Base-by-base conservation (phyloP, 2,888 invertebrate genomes). In the Heliconius aoede region DNA sequence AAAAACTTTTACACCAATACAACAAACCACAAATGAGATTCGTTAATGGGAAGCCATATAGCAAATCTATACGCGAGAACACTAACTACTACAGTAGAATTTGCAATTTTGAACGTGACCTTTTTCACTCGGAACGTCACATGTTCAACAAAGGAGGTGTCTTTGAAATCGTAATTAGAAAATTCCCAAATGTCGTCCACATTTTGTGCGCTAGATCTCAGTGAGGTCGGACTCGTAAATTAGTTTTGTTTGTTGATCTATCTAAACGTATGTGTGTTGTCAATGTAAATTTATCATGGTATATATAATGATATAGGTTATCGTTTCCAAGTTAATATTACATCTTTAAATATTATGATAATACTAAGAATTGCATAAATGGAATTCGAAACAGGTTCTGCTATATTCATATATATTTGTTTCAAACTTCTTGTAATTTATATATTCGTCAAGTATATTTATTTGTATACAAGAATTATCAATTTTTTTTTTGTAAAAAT, bases 161-260 rank as follows among this genome's bases (percentile, higher is more conserved):
- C 93, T 94, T 94, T 93, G 93, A 92, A 91, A 91, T 91, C 91
- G 93, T 94, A 94, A 94, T 94, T 94, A 94, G 93, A 93, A 94
- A 94, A 94, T 94, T 93, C 93, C 92, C 90, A 85, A 93, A 91
- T 90, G 91, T 88, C 91, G 86, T 87, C 58, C 85, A 84, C 86
- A 86, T 89, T 88, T 87, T 87, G 81, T 83, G 85, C 84, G 84
- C 86, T 82, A 86, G 86, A 87, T 89, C 89, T 88, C 85, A 87
- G 84, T 78, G 83, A 81, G 84, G 82, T 82, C 81, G 72, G 77
- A 80, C 82, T 88, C 86, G 84, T 88, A 91, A 92, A 94, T 93
- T 93, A 93, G 90, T 92, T 92, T 91, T 89, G 89, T 87, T 87
- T 85, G 79, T 81, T 79, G 82, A 84, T 82, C 82, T 80, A 78